phyloP scores from a whole-genome alignment of 2,888 invertebrate species.

The Apamea epomidion region DNA sequence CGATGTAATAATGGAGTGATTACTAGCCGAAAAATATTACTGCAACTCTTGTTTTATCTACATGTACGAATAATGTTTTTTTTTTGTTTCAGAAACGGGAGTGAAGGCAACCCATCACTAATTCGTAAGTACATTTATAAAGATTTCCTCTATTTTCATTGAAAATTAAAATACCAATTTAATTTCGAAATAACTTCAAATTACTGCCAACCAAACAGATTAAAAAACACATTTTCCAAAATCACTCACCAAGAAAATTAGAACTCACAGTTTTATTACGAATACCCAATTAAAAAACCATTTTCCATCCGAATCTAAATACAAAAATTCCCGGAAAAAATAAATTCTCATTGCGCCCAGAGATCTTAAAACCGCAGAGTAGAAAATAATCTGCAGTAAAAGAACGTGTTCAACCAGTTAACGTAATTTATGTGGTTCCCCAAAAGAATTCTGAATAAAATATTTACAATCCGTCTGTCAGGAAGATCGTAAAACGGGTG shows the following conservation, averaged over 20 bases:
- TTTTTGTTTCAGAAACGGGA: conserved; percentile 44
- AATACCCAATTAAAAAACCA: conserved; percentile 7
- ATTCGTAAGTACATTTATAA: conserved; percentile 34
- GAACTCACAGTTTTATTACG: conserved; percentile 16
- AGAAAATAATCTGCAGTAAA: conserved; percentile 34
- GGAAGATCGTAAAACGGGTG: conserved; percentile 48
- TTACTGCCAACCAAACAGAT: background rate
- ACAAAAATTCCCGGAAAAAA: conserved; percentile 11
- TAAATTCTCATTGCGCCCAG: background rate
- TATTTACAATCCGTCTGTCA: conserved; percentile 62
- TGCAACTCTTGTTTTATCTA: background rate
- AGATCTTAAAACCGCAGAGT: conserved; percentile 19
- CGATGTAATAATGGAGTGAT: background rate
- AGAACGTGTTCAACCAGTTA: conserved; percentile 44
- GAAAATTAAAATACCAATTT: background rate
- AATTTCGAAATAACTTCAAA: background rate
- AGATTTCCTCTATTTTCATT: background rate
- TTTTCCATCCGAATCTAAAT: conserved; percentile 28
- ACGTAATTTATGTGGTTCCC: conserved; percentile 58
- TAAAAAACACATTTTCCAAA: conserved; percentile 22
- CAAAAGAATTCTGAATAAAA: conserved; percentile 61
- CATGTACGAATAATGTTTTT: background rate
- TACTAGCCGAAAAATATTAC: background rate
- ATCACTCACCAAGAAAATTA: background rate
- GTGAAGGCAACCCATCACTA: background rate